Base-by-base conservation (phyloP, 2,113 vertebrate genomes). In the Chaenocephalus aceratus region DNA sequence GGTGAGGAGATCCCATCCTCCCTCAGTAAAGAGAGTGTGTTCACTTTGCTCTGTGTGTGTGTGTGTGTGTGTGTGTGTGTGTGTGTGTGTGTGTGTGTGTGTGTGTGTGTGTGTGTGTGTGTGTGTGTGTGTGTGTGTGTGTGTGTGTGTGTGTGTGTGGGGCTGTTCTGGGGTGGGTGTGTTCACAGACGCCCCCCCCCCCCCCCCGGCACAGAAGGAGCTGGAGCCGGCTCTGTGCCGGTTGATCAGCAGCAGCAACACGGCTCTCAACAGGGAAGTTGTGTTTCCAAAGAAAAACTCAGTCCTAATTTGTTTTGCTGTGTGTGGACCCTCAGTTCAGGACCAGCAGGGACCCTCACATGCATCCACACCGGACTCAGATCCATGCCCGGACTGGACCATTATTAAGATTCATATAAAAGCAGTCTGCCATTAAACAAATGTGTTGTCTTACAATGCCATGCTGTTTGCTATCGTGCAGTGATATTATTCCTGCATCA, bases 211-310 rank as follows among this genome's bases (percentile, higher is more conserved):
- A 21, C 65, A 85, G 48, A 83, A 41, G 76, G 48, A 57, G 77
- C 85, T 59, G 48, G 68, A 65, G 72, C 52, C 48, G 74, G n/a
- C 66, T 78, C 66, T 86, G 85, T 8, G 64, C 71, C 54, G 3
- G 58, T 70, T 76, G 80, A 87, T 87, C 87, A 83, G 83, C 66
- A 71, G 75, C 18, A 69, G 72, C 64, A 80, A 61, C 64, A 72
- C 36, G 15, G 53, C 65, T 75, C 72, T 58, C 53, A 72, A 79
- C 73, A 77, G 67, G 63, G 56, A 79, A 73, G 63, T 76, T 63
- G 49, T 64, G 68, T 79, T 86, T 80, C 66, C 60, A 70, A 66
- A 66, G 63, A 71, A 80, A 76, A 76, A 79, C 78, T 56, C 65
- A 74, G 53, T 80, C 62, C 60, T 80, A 82, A 84, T 84, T 69